Conservation (phyloP, 1,140 invertebrate species). For the Scaptomyza montana region DNA sequence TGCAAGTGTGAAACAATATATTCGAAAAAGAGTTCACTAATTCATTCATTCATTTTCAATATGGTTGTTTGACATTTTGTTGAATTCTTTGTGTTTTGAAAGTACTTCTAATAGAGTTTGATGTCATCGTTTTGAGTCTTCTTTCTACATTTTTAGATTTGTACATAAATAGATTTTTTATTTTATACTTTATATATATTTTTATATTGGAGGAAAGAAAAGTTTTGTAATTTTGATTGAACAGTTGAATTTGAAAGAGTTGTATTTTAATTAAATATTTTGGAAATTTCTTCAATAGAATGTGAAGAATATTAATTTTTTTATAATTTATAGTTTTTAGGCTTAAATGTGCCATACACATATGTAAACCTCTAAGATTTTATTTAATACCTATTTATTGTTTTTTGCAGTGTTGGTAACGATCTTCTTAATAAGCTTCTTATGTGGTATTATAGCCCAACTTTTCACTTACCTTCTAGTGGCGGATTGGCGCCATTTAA, state of each 20-base stretch:
- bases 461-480: conserved; percentile 69
- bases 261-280: too few species aligned
- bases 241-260: too few species aligned
- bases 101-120: conserved; percentile 20
- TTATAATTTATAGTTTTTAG: too few species aligned
- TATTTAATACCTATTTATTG: not conserved
- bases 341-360: too few species aligned
- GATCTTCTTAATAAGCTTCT: not conserved
- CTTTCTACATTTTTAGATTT: conserved; percentile 24
- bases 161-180: conserved; percentile 15
- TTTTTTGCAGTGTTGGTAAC: not conserved
- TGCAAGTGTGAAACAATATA: not conserved
- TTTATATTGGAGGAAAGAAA: too few species aligned
- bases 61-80: not conserved
- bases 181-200: conserved; percentile 4
- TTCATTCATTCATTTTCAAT: not conserved
- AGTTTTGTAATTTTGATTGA: too few species aligned
- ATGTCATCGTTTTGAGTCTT: conserved; percentile 26
- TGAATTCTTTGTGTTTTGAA: not conserved
- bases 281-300: too few species aligned
- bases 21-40: conserved; percentile 10
- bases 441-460: not conserved
- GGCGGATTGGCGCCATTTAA: conserved; percentile 79
- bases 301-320: too few species aligned
- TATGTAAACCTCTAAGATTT: too few species aligned